Percentiles rank a stretch among this genome's conserved stretches.
phyloP scores from a whole-genome alignment of 2,888 invertebrate genomes.

The Lasioglossum zephyrum region DNA sequence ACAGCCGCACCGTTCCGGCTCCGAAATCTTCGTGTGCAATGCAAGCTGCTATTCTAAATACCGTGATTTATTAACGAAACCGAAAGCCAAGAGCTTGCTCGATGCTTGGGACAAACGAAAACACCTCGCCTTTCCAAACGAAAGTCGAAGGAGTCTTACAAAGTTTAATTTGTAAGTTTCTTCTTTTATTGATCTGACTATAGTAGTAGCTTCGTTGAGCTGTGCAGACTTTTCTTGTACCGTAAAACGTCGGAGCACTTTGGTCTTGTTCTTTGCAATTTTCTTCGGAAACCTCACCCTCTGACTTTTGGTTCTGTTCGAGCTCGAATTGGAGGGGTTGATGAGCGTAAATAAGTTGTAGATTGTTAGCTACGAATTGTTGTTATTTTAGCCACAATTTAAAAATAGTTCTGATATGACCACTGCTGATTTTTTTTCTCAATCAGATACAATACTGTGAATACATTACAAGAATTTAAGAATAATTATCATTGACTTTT shows the following conservation, averaged over 20 bases:
- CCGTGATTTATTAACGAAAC: constrained; percentile 6
- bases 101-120: neutral
- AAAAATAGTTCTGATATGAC: neutral
- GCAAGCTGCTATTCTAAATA: neutral
- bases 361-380: neutral
- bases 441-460: neutral
- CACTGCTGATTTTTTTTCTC: neutral
- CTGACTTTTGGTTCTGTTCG: neutral
- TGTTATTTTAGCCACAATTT: neutral
- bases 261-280: constrained; percentile 13
- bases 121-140: neutral
- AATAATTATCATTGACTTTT: no score
- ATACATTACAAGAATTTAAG: neutral
- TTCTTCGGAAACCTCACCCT: constrained; percentile 4
- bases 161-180: constrained; percentile 1
- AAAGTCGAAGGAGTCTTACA: constrained; percentile 1
- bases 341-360: neutral
- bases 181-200: neutral
- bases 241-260: neutral
- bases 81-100: neutral
- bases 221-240: neutral
- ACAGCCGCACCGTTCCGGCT: neutral
- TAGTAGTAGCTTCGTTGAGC: neutral
- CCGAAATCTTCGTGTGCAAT: neutral
- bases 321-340: neutral